phyloP scores from a whole-genome alignment of 1,140 invertebrate genomes.

The Diachasma alloeum region DNA sequence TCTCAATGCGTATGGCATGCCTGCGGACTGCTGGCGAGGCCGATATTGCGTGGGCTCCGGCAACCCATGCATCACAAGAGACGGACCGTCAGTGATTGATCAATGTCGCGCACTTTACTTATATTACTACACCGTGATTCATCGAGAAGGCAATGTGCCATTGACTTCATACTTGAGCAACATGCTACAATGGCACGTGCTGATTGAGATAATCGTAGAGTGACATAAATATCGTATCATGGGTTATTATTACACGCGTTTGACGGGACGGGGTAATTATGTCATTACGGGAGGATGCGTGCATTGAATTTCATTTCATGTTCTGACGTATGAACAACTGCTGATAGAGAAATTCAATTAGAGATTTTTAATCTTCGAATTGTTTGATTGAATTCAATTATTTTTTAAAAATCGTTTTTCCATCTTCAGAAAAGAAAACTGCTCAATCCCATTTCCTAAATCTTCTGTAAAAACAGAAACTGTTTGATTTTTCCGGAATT shows the following conservation, averaged over 20 bases:
- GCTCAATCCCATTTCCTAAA: no score
- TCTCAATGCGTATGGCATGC: neutral
- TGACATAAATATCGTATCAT: conserved; percentile 1
- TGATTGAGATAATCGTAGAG: neutral
- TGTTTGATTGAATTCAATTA: no score
- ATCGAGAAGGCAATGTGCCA: conserved; percentile 36
- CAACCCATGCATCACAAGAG: neutral
- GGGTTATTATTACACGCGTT: neutral
- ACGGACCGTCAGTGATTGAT: neutral
- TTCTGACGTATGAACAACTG: no score
- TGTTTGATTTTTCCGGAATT: no score
- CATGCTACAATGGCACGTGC: conserved; percentile 4
- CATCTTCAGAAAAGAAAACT: no score
- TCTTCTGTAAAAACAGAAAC: no score
- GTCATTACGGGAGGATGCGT: neutral
- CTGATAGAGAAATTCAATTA: neutral
- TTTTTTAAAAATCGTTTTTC: no score
- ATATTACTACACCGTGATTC: conserved; percentile 19
- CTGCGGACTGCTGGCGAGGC: neutral
- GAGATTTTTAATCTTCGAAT: no score
- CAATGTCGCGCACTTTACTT: conserved; percentile 23
- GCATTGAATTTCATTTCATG: neutral
- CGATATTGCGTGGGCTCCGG: neutral
- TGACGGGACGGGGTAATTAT: neutral
- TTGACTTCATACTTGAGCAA: conserved; percentile 31